Evolutionary conservation across 92 coral and sea anemone species (phyloP).

Genomic region (Bergia sp.): DNA sequence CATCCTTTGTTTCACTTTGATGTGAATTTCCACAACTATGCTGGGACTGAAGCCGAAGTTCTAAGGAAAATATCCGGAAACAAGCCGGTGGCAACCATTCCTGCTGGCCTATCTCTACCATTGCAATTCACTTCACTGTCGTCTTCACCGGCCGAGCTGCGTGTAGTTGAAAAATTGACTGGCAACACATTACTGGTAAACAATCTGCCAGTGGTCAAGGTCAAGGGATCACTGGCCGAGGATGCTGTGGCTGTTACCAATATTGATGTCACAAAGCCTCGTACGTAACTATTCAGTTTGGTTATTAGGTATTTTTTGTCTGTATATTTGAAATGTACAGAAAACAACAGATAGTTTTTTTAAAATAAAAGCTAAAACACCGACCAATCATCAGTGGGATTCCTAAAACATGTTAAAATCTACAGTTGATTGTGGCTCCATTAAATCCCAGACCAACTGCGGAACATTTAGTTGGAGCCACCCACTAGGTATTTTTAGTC

Average conservation of each 20-base stretch:
- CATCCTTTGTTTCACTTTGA: constrained; percentile 73
- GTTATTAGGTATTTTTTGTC: too few relatives aligned
- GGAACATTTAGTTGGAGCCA: too few relatives aligned
- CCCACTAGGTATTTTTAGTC: too few relatives aligned
- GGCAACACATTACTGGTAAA: constrained; percentile 49
- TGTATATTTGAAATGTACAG: too few relatives aligned
- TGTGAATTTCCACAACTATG: constrained; percentile 81
- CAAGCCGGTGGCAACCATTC: constrained; percentile 71
- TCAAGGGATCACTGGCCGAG: constrained; percentile 13
- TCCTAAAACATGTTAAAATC: too few relatives aligned
- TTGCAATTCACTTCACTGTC: constrained; percentile 68
- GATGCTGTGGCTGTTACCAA: not conserved
- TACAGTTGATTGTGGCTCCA: too few relatives aligned
- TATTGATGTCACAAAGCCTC: constrained; percentile 32
- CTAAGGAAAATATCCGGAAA: constrained; percentile 67
- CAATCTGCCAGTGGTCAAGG: not conserved
- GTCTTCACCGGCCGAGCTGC: constrained; percentile 72
- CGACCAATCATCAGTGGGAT: too few relatives aligned
- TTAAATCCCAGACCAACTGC: too few relatives aligned
- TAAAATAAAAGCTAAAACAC: too few relatives aligned
- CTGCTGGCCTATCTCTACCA: constrained; percentile 76
- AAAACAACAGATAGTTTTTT: too few relatives aligned
- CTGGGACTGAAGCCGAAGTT: constrained; percentile 76
- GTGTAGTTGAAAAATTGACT: constrained; percentile 60
- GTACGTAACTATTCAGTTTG: not conserved